These are phyloP conservation scores for Holothuria leucospilota DNA, from an alignment of 53 echinoderm and acorn worm species.

Conservation along the genomic window DNA sequence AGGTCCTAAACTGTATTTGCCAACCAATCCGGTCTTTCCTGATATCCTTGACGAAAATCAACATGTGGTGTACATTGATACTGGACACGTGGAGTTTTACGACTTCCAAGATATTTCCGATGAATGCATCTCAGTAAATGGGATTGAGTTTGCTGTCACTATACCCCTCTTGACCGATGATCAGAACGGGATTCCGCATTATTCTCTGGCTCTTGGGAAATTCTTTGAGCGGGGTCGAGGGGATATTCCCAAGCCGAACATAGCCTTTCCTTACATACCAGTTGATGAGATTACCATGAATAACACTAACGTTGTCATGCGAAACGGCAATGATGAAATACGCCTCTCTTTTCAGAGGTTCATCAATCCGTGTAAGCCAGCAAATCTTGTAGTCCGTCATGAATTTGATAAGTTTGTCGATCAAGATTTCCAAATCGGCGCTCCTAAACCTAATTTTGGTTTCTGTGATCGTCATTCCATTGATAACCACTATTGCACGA, in stretches of 20 bases:
- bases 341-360: background rate
- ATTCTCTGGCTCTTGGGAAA: conserved; percentile 4
- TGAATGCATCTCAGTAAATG: background rate
- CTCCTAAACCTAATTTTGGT: background rate
- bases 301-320: background rate
- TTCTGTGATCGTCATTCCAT: background rate
- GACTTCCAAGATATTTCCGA: conserved; percentile 2
- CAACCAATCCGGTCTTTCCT: conserved; percentile 7
- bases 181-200: conserved; percentile 4
- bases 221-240: conserved; percentile 3
- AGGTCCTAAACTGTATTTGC: conserved; percentile 16
- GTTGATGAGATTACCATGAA: background rate
- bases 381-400: background rate
- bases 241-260: background rate
- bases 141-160: background rate
- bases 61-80: conserved; percentile 14
- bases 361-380: background rate
- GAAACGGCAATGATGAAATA: conserved; percentile 12
- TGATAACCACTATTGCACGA: background rate
- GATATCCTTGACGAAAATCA: background rate
- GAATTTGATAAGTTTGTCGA: conserved; percentile 6
- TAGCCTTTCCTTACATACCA: conserved; percentile 20
- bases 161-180: conserved; percentile 5
- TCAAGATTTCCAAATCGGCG: background rate
- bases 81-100: background rate